Evolutionary conservation across 1,140 invertebrate species (phyloP).

Genomic region (Aphelinus atriplicis): DNA sequence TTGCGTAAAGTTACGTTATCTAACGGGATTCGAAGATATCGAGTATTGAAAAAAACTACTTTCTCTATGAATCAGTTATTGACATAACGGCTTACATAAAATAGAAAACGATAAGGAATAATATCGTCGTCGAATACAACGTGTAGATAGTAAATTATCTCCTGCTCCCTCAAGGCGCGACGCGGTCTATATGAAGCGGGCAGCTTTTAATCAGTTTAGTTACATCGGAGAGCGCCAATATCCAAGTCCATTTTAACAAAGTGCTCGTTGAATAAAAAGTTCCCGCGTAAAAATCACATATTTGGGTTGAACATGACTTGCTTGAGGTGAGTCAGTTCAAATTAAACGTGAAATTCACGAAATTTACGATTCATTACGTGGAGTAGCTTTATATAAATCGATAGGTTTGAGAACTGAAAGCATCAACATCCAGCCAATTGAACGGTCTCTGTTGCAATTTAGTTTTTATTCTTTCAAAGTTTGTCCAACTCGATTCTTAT

Average conservation of each 20-base stretch:
- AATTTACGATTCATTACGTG: too few relatives aligned
- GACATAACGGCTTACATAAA: slow-evolving; percentile 9
- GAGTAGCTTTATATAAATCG: too few relatives aligned
- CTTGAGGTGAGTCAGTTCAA: too few relatives aligned
- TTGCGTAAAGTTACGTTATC: background rate
- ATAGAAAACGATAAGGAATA: slow-evolving; percentile 11
- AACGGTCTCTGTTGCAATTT: too few relatives aligned
- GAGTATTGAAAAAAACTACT: background rate
- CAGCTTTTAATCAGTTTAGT: slow-evolving; percentile 4
- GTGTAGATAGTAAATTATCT: slow-evolving; percentile 25
- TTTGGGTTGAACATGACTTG: too few relatives aligned
- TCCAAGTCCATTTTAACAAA: background rate
- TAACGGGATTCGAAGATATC: background rate
- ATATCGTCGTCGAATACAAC: background rate
- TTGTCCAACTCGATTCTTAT: too few relatives aligned
- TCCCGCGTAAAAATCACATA: too few relatives aligned
- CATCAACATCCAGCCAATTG: too few relatives aligned
- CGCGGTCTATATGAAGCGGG: background rate
- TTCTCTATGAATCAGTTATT: background rate
- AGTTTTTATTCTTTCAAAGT: too few relatives aligned
- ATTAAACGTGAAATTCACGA: too few relatives aligned
- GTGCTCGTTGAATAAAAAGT: too few relatives aligned
- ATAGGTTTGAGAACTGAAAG: too few relatives aligned
- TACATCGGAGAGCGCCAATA: background rate
- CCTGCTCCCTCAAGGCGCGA: background rate